Evolutionary conservation across 2,797 vertebrate genomes (phyloP), one percentile per base, ranked within the genome.

Genomic region (Phoebastria nigripes): DNA sequence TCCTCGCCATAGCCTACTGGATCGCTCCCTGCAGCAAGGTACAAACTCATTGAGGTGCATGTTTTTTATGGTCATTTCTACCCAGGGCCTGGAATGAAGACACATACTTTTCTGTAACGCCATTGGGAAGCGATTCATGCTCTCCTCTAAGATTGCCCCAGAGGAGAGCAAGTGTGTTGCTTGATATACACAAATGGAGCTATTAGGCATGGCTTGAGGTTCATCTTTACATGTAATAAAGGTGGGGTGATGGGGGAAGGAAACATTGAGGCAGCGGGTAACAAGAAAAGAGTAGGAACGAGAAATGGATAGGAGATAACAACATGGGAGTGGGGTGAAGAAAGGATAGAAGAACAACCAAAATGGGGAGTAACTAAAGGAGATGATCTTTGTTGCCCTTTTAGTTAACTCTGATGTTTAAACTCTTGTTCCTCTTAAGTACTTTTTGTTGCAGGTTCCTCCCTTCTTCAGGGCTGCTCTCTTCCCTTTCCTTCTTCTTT

Each of bases 1-100:
- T 99, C 98, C 98, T 99, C 9, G 99, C 99, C 95, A 98, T 99
- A 44, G 98, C 99, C 94, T 99, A 99, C 98, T 99, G 99, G 99
- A 99, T 99, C 18, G 97, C 99, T 98, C 99, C 99, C 89, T 99
- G 99, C 97, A 99, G 99, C 98, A 99, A 99, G 99, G 99, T 99
- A 99, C 94, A 93, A 61, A 91, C 89, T 67, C 91, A 31, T 94
- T 72, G 25, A 85, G 90, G 90, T 79, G 86, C 78, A 80, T 81
- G 91, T 61, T 44, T 16, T 51, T 83, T 59, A 35, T 12, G 37
- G 89, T 83, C 62, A 16, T 22, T 92, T 79, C 59, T 73, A 35
- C 37, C 81, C 90, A 65, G 51, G 80, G n/a, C 77, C 35, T 93
- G 93, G 72, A 70, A 37, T 29, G 46, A 90, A n/a, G 52, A 22